Evolutionary conservation across 2,113 vertebrate species (phyloP).

Genomic region (Xenus cinereus): DNA sequence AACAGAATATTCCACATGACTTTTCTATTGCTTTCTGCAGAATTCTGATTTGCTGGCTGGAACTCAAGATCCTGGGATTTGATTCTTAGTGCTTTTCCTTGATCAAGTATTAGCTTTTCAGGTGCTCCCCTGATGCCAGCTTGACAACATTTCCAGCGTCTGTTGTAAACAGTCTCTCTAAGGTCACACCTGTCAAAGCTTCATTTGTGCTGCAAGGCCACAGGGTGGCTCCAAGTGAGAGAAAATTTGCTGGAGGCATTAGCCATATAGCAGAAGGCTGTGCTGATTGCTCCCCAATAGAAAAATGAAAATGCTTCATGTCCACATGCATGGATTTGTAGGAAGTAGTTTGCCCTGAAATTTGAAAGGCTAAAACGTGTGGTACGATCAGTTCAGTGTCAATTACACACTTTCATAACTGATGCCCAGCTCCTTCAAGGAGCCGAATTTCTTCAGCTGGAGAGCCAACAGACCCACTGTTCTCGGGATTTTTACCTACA

Average conservation of each 20-base stretch:
- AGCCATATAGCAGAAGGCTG: background rate
- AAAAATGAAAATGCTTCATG: background rate
- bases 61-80: background rate
- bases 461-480: background rate
- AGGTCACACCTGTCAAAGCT: background rate
- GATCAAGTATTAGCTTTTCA: background rate
- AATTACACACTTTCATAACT: background rate
- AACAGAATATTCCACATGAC: background rate
- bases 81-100: background rate
- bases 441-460: background rate
- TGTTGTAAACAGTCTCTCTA: background rate
- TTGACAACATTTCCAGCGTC: background rate
- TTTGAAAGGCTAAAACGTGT: background rate
- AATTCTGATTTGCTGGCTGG: background rate
- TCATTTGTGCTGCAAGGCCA: background rate
- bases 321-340: background rate
- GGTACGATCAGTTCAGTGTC: background rate
- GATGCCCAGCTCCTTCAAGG: background rate
- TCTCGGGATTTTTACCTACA: background rate
- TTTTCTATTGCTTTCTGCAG: background rate
- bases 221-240: background rate
- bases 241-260: background rate
- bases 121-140: background rate
- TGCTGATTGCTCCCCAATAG: background rate
- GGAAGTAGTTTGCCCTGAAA: background rate